Percentiles rank a stretch among this genome's conserved stretches.
Evolutionary conservation across 2,797 vertebrate species (phyloP).

Genomic region (Balearica regulorum): DNA sequence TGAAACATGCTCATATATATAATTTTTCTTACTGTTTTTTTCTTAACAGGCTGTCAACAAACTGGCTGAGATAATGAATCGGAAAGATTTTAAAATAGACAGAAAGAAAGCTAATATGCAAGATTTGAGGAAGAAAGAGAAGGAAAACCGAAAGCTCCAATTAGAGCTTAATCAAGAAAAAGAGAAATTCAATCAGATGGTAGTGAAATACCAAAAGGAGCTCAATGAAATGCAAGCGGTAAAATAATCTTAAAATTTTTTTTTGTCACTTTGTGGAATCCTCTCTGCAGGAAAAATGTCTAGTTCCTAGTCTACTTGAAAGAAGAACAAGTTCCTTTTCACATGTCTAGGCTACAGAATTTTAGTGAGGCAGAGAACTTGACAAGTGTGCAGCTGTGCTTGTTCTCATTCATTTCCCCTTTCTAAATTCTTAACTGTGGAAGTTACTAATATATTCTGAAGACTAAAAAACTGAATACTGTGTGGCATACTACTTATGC

Average conservation of each 20-base stretch:
- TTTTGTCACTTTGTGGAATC: background rate
- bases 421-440: background rate
- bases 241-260: slow-evolving; percentile 48
- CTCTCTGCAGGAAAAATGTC: background rate
- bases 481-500: background rate
- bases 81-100: slow-evolving; percentile 98
- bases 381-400: background rate
- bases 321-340: background rate
- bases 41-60: slow-evolving; percentile 93
- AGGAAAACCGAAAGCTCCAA: slow-evolving; percentile 97
- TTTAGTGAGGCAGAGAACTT: background rate
- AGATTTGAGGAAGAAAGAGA: slow-evolving; percentile 97
- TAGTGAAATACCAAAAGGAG: slow-evolving; percentile 95
- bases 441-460: background rate
- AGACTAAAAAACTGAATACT: background rate
- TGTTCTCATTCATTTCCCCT: background rate
- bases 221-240: slow-evolving; percentile 95
- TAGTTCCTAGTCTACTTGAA: background rate
- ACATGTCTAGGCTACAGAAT: background rate
- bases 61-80: slow-evolving; percentile 98
- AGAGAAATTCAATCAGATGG: slow-evolving; percentile 98
- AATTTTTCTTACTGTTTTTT: background rate
- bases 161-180: slow-evolving; percentile 98
- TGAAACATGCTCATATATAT: background rate
- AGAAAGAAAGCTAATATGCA: slow-evolving; percentile 95